Percentiles rank a stretch among this genome's conserved stretches.
These are phyloP conservation scores for Heteronetta atricapilla DNA, from an alignment of 2,113 vertebrate species.

Conservation along the genomic window DNA sequence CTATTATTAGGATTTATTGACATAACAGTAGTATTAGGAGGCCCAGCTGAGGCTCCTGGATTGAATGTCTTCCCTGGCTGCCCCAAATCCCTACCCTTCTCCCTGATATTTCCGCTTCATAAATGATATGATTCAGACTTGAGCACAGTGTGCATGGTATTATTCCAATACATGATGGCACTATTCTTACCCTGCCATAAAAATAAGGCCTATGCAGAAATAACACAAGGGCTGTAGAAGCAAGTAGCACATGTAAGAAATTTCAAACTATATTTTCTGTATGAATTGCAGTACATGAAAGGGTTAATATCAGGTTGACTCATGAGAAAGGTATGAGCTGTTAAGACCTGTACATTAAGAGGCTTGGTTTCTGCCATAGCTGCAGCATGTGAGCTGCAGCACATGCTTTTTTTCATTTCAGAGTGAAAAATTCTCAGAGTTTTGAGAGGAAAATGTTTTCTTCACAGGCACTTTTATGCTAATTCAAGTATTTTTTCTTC, in stretches of 20 bases:
- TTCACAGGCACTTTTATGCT: neutral
- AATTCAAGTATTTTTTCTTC: neutral
- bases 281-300: neutral
- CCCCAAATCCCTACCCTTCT: neutral
- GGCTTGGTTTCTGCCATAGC: neutral
- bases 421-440: neutral
- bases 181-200: neutral
- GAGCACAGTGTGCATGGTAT: neutral
- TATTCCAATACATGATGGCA: neutral
- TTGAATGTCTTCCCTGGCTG: neutral
- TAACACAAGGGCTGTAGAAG: neutral
- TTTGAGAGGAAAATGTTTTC: neutral
- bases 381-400: neutral
- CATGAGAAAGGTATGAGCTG: neutral
- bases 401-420: neutral
- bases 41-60: neutral
- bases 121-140: neutral
- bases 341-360: neutral
- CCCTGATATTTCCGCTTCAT: neutral
- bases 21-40: neutral
- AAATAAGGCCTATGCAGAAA: neutral
- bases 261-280: neutral
- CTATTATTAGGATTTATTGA: constrained; percentile 17
- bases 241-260: rapidly evolving
- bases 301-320: neutral